Evolutionary conservation across 2,113 vertebrate species (phyloP), one percentile per base, ranked within the genome.

Genomic region (Grantiella picta): DNA sequence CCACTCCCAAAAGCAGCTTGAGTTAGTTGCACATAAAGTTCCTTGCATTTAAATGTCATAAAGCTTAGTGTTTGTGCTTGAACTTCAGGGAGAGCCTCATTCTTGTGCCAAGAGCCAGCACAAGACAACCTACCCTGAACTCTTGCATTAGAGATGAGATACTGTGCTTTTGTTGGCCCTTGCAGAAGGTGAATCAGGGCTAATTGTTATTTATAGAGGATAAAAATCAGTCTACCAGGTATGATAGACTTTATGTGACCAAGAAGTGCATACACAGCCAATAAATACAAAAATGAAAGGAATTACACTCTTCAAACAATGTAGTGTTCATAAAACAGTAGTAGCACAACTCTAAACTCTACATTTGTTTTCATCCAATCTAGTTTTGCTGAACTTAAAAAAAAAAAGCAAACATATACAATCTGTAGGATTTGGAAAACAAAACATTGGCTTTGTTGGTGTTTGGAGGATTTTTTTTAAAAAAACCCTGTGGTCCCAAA

Each of bases 241-340:
- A 65, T 80, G 71, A 60, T 7, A 69, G 64, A 68, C 70, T 81
- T 70, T 49, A 29, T 24, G 35, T 72, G 61, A 71, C 72, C 82
- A 85, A 73, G 50, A 90, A 53, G 49, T 78, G 42, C 44, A 86
- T 3, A 24, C 31, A 78, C n/a, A 80, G 36, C 73, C 50, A 91
- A 91, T 92, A 96, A 92, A 92, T 82, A 96, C 29, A 69, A 91
- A 91, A 93, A 42, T 24, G 81, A 73, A 78, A 90, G 89, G 27
- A 68, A 57, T 40, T 42, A 40, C 4, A 35, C 18, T 63, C 29
- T 69, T 21, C 44, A 59, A 86, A 86, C 27, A 31, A 52, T 7
- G 38, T 78, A 93, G 79, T 65, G 75, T 82, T 92, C 40, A 33
- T 65, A 54, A 86, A 86, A 84, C 90, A 95, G 81, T 79, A 95